phyloP scores from a whole-genome alignment of 2,888 invertebrate species.

The Eristalis pertinax region DNA sequence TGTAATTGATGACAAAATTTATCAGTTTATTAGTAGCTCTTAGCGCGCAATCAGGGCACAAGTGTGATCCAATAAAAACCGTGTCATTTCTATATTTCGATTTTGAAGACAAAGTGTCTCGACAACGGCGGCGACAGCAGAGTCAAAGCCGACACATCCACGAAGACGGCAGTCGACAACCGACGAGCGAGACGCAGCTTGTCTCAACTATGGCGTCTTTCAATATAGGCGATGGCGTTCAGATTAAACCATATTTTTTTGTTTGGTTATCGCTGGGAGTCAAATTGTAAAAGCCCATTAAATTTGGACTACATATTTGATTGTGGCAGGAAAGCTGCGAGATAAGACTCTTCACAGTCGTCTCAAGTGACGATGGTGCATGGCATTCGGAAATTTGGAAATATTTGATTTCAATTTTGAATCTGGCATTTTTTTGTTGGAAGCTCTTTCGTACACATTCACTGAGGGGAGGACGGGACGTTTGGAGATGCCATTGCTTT shows the following conservation, averaged over 20 bases:
- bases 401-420: not conserved
- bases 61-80: slow-evolving; percentile 26
- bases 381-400: slow-evolving; percentile 16
- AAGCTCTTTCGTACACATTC: not conserved
- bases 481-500: not conserved
- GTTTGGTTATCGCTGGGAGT: slow-evolving; percentile 35
- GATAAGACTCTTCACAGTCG: slow-evolving; percentile 14
- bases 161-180: not conserved
- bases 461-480: not conserved
- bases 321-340: not conserved
- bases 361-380: slow-evolving; percentile 40
- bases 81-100: slow-evolving; percentile 40
- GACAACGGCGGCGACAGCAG: not conserved
- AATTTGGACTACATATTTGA: slow-evolving; percentile 33
- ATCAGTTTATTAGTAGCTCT: slow-evolving; percentile 28
- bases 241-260: slow-evolving; percentile 3
- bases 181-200: not conserved
- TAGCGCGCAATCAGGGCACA: slow-evolving; percentile 19
- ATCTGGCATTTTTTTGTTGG: not conserved
- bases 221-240: slow-evolving; percentile 6
- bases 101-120: slow-evolving; percentile 51
- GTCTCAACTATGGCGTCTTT: slow-evolving; percentile 17
- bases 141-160: not conserved
- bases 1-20: slow-evolving; percentile 26
- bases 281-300: slow-evolving; percentile 45